Conservation (phyloP, 64 coral and sea anemone species). For the Pachyseris speciosa region DNA sequence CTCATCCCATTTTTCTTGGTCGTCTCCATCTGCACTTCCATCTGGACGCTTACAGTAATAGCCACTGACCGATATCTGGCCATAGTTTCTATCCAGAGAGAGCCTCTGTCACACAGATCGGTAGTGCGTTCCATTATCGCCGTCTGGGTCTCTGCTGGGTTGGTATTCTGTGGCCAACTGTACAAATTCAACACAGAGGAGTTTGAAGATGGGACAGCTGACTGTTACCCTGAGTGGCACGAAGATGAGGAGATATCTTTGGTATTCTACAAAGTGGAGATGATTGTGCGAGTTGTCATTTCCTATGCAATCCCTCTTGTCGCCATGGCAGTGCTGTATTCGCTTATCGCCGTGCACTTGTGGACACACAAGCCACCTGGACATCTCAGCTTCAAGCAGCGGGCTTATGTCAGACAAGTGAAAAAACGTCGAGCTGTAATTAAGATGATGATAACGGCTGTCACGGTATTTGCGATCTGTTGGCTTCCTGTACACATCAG, state of each 20-base stretch:
- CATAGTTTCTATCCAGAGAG: constrained; percentile 55
- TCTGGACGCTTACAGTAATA: constrained; percentile 80
- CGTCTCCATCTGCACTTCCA: constrained; percentile 70
- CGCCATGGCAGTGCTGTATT: constrained; percentile 68
- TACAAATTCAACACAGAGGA: constrained; percentile 53
- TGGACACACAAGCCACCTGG: constrained; percentile 56
- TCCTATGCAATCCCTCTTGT: constrained; percentile 60
- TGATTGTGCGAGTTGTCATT: constrained; percentile 67
- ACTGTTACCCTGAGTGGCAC: constrained; percentile 42
- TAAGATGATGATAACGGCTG: constrained; percentile 42
- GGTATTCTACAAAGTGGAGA: neutral
- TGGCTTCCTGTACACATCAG: constrained; percentile 59
- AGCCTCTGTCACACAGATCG: constrained; percentile 50
- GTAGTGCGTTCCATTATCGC: constrained; percentile 53
- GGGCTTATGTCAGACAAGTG: constrained; percentile 25
- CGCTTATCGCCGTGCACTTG: constrained; percentile 59
- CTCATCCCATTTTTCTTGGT: constrained; percentile 63
- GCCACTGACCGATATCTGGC: constrained; percentile 82
- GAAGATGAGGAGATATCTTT: neutral
- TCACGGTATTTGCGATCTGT: constrained; percentile 56
- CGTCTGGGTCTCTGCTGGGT: constrained; percentile 62
- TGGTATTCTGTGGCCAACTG: constrained; percentile 54
- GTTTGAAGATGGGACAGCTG: neutral
- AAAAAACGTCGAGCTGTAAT: constrained; percentile 37
- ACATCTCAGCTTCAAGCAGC: neutral